Percentiles rank a stretch among this genome's conserved stretches.
phyloP scores from a whole-genome alignment of 2,113 vertebrate genomes.

The Cichladusa arquata region DNA sequence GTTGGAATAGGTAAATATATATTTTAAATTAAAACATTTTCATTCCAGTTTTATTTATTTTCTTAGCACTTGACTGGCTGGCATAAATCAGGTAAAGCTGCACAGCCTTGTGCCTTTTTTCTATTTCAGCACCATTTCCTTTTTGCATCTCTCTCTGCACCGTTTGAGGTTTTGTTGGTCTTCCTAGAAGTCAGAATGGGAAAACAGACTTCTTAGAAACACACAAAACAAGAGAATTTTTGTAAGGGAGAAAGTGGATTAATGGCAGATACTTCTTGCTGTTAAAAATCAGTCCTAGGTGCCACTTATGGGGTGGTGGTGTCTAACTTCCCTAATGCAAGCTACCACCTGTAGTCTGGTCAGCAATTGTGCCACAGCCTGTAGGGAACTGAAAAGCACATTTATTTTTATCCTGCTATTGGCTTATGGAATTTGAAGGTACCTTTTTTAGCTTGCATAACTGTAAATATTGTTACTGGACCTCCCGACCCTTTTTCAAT shows the following conservation, averaged over 20 bases:
- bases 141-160: neutral
- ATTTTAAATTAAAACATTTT: neutral
- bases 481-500: neutral
- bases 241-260: neutral
- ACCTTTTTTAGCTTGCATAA: conserved; percentile 31
- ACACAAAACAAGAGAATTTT: neutral
- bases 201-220: neutral
- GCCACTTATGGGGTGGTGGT: neutral
- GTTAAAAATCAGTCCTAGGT: neutral
- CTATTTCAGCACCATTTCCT: neutral
- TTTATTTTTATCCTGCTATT: conserved; percentile 48
- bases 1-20: neutral
- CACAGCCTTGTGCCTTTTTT: neutral
- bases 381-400: neutral
- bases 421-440: conserved; percentile 12
- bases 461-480: conserved; percentile 49
- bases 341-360: neutral
- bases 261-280: neutral
- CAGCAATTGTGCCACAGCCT: neutral
- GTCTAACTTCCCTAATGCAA: neutral
- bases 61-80: neutral
- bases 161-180: conserved; percentile 10
- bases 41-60: neutral
- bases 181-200: conserved; percentile 30
- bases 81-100: neutral